Evolutionary conservation across 2,888 invertebrate genomes (phyloP), one percentile per base, ranked within the genome.

Genomic region (Mayetiola destructor): DNA sequence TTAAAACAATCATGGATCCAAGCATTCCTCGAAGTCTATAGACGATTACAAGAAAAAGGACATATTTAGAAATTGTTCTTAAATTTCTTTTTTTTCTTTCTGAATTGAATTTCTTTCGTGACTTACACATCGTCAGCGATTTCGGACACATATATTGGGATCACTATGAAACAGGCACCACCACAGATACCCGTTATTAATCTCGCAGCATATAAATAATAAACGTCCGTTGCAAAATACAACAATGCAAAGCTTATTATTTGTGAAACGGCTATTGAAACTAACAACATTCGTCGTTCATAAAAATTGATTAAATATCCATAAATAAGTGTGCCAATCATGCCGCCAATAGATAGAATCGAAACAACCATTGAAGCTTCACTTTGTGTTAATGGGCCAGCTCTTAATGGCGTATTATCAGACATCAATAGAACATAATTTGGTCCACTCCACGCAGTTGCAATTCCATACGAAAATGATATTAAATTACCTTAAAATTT

Each of bases 111-210:
- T 9, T 30, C 2, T 16, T 3, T 52, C n/a, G 2, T 29, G 16
- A 29, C 10, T 21, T 60, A 71, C 71, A 63, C 64, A 27, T 64
- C 64, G 59, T 70, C 67, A 0, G 71, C 63, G 23, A 72, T 72
- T 65, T 72, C 72, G 1, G 69, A 65, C 12, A 72, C 65, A 52
- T 65, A 72, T 16, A 71, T 64, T 23, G 72, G 70, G 35, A 70
- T 57, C 0, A 66, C 64, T 6, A 68, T 60, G 32, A 64, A 68
- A 29, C 66, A 56, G 18, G 69, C 72, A 21, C 72, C 72, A 9
- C 72, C 72, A 2, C 68, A 66, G 16, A 67, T 27, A 5, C 72
- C 72, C 2, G 64, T 64, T 29, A 66, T 64, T 3, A 68, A 58
- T 12, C 72, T 63, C 4, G 68, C 69, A n/a, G 66, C 61, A 59